Base-by-base conservation (phyloP, 2,797 vertebrate species). In the Limnodromus scolopaceus region DNA sequence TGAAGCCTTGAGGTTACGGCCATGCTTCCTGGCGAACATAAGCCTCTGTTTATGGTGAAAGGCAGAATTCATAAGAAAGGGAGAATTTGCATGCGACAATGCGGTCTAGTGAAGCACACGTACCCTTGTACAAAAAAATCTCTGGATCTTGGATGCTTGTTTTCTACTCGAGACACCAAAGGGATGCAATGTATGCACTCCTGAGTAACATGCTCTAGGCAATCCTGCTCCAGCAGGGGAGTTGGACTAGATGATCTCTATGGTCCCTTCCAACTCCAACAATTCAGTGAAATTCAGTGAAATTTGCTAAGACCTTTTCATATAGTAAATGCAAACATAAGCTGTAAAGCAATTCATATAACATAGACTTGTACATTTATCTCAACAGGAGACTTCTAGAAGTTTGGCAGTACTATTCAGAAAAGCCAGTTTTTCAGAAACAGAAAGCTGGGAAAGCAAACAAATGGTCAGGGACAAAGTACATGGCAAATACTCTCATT, bases 391-490 rank as follows among this genome's bases (percentile, higher is more conserved):
- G 14, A 27, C 68, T 76, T 90, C 22, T 38, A 39, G 16, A 93
- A 58, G 27, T 69, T 55, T 34, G 51, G 43, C 66, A 79, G 24
- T 32, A 48, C 63, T 74, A 63, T 30, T 91, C 27, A 79, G 54
- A 82, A 72, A 78, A 75, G 43, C 5, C 32, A 86, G 49, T 30
- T 57, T 49, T 71, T 77, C 57, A 71, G 38, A 80, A 89, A 53
- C 79, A 65, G 72, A 72, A 79, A 92, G 36, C 34, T 89, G 36
- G 54, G 43, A 96, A 93, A 83, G 85, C 60, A 87, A 91, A 89
- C 34, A 93, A 87, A 84, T 41, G 69, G 36, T 89, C 54, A 54
- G 18, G 69, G 38, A 60, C 25, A 41, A 76, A 89, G 76, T 76
- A 49, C 64, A 92, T 5, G 13, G 60, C 45, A 90, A 93, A 85